Conservation (phyloP, 2,113 vertebrate genomes). For the Lynx canadensis region DNA sequence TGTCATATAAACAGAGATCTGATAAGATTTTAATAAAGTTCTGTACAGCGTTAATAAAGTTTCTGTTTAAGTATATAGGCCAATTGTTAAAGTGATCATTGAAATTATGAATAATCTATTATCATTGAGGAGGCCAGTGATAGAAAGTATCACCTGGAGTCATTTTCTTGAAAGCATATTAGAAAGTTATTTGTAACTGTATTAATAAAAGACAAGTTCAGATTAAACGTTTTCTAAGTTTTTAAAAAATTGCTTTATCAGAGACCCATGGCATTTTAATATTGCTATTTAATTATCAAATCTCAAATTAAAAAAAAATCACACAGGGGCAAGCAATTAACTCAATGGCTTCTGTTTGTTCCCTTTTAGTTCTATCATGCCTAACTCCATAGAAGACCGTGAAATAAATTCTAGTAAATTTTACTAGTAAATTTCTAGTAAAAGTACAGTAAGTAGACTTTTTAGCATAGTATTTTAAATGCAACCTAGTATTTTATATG, state of each 20-base stretch:
- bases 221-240: not conserved
- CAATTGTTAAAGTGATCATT: not conserved
- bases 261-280: not conserved
- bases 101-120: not conserved
- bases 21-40: slow-evolving; percentile 18
- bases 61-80: not conserved
- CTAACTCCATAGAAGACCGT: not conserved
- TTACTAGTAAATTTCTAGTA: not conserved
- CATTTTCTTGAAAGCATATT: slow-evolving; percentile 17
- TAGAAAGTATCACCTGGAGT: not conserved
- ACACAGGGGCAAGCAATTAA: not conserved
- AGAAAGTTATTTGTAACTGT: slow-evolving; percentile 15
- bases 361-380: not conserved
- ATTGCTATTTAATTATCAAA: slow-evolving; percentile 23
- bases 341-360: slow-evolving; percentile 15
- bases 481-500: not conserved
- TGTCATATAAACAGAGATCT: not conserved
- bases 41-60: not conserved
- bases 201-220: not conserved
- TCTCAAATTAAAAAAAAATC: not conserved
- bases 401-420: not conserved
- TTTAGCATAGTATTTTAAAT: slow-evolving; percentile 30
- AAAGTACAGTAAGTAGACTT: not conserved
- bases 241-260: not conserved
- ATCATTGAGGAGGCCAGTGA: not conserved